Conservation (phyloP, 2,113 vertebrate species). For the Elephantulus edwardii region DNA sequence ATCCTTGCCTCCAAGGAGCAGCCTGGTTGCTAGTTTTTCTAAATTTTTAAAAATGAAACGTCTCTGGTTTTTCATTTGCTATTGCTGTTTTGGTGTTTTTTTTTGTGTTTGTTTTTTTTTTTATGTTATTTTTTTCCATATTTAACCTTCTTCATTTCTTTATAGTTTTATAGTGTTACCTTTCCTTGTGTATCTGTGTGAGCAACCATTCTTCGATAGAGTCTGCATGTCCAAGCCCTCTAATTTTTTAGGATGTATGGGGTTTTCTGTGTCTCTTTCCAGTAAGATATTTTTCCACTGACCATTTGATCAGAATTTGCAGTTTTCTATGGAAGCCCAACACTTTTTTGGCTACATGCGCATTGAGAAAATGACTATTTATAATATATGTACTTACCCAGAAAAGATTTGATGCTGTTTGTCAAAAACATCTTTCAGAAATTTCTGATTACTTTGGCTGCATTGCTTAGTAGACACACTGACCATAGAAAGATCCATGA, state of each 20-base stretch:
- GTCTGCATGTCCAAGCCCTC: neutral
- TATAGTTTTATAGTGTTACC: neutral
- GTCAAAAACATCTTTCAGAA: neutral
- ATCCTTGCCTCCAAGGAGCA: no score
- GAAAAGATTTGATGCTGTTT: slow-evolving; percentile 15
- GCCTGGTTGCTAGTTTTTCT: neutral
- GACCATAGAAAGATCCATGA: neutral
- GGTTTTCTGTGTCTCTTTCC: neutral
- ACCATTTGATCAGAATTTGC: neutral
- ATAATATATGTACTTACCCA: neutral
- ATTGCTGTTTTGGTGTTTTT: neutral
- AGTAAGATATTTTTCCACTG: neutral
- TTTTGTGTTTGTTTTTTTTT: neutral
- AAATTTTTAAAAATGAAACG: slow-evolving; percentile 3
- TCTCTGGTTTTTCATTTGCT: neutral
- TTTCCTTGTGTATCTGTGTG: neutral
- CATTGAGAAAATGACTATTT: neutral
- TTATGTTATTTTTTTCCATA: neutral
- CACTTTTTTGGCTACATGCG: neutral
- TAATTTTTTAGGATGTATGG: neutral
- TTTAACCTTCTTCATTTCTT: no score
- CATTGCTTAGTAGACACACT: neutral
- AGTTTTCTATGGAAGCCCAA: neutral
- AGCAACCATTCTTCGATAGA: neutral
- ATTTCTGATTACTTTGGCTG: neutral